Conservation (phyloP, 2,113 vertebrate species). For the Gavialis gangeticus region DNA sequence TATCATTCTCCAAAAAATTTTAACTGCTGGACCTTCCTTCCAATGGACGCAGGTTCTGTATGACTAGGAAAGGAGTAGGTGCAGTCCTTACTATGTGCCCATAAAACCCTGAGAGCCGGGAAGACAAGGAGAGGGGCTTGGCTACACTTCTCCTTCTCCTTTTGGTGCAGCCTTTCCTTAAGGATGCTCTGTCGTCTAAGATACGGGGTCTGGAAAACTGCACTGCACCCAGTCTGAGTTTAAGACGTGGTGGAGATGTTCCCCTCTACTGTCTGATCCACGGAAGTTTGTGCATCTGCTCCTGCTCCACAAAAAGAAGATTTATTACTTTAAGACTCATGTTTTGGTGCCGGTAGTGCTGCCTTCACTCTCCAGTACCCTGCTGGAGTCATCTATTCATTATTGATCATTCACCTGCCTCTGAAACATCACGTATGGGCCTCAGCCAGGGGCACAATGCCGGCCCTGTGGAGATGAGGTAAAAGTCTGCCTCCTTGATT, state of each 20-base stretch:
- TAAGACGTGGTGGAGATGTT: neutral
- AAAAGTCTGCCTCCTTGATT: neutral
- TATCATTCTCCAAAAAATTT: no score
- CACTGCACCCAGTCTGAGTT: rapidly evolving
- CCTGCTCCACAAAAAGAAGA: neutral
- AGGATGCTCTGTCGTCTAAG: neutral
- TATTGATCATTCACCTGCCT: neutral
- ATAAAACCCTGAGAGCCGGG: neutral
- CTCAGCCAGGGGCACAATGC: neutral
- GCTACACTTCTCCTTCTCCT: neutral
- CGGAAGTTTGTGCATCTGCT: neutral
- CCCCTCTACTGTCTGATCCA: neutral
- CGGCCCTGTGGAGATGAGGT: neutral
- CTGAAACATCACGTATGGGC: neutral
- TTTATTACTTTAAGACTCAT: neutral
- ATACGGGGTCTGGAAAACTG: no score
- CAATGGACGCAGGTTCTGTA: neutral
- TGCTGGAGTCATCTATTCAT: neutral
- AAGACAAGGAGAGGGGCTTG: neutral
- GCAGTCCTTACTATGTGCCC: neutral
- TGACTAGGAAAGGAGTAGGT: neutral
- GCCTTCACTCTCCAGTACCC: neutral
- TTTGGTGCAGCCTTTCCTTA: no score
- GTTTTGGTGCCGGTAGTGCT: neutral
- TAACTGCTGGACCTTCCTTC: neutral